Conservation (phyloP, 2,113 vertebrate genomes). For the Pitta sordida region DNA sequence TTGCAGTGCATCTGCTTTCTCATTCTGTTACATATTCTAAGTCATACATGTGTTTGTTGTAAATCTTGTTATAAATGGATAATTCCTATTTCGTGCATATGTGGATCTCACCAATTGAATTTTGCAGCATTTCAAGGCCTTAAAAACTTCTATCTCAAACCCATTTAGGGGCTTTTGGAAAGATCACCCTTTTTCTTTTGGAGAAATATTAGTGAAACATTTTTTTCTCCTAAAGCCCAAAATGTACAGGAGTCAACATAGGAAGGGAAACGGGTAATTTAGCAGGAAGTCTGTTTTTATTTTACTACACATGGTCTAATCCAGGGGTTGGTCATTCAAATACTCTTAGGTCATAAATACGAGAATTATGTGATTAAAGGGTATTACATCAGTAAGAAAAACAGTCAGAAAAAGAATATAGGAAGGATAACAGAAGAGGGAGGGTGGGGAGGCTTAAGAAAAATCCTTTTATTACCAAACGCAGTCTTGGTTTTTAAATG, state of each 20-base stretch:
- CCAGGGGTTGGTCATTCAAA: not conserved
- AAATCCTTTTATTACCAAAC: not conserved
- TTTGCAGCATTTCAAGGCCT: not conserved
- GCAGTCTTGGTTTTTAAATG: not conserved
- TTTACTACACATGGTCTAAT: not conserved
- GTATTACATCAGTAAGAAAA: slow-evolving; percentile 35
- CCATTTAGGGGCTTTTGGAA: not conserved
- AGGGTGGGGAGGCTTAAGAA: slow-evolving; percentile 17
- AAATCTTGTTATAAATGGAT: too few species aligned
- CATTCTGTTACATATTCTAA: not conserved
- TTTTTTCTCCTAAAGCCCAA: not conserved
- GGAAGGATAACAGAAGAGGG: not conserved
- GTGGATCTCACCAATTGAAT: not conserved
- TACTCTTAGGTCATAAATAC: not conserved
- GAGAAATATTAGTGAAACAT: not conserved
- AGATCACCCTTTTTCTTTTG: not conserved
- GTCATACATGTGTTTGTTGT: not conserved
- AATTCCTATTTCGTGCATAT: not conserved
- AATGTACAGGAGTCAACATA: not conserved
- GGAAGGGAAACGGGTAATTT: not conserved
- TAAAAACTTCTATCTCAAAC: not conserved
- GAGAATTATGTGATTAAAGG: slow-evolving; percentile 6
- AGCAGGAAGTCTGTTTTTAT: not conserved
- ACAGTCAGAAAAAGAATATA: not conserved
- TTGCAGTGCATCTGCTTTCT: not conserved